These are phyloP conservation scores for Parazoanthus swiftii DNA, from an alignment of 92 coral and sea anemone species.

Conservation along the genomic window DNA sequence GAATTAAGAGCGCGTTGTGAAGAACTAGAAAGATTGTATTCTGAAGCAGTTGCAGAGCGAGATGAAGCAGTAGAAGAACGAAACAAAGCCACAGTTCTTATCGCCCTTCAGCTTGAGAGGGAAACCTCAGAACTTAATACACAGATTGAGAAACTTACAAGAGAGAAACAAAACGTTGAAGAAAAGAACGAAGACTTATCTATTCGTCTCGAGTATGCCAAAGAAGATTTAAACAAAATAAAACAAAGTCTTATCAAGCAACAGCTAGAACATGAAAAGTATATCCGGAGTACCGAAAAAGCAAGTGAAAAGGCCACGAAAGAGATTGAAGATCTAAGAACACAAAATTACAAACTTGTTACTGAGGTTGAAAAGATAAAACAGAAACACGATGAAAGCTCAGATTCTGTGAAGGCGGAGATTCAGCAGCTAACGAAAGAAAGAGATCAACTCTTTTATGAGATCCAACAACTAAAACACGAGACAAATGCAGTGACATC, in stretches of 20 bases:
- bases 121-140: slow-evolving; percentile 70
- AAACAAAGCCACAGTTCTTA: slow-evolving; percentile 76
- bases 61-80: slow-evolving; percentile 88
- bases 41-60: slow-evolving; percentile 70
- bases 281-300: slow-evolving; percentile 59
- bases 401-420: background rate
- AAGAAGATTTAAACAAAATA: slow-evolving; percentile 71
- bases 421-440: background rate
- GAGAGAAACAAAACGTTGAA: slow-evolving; percentile 49
- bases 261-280: slow-evolving; percentile 84
- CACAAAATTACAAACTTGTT: slow-evolving; percentile 11
- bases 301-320: slow-evolving; percentile 48
- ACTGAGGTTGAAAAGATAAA: slow-evolving; percentile 17
- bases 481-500: background rate
- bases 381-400: background rate
- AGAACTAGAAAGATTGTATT: slow-evolving; percentile 68
- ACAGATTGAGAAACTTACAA: slow-evolving; percentile 56
- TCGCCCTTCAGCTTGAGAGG: slow-evolving; percentile 81
- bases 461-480: slow-evolving; percentile 14
- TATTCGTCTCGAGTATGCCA: slow-evolving; percentile 68
- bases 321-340: slow-evolving; percentile 49
- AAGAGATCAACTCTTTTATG: slow-evolving; percentile 5
- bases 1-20: slow-evolving; percentile 68
- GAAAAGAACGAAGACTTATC: slow-evolving; percentile 75
- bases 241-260: slow-evolving; percentile 79